Base-by-base conservation (phyloP, 2,797 vertebrate species). In the Macroramphosus scolopax region DNA sequence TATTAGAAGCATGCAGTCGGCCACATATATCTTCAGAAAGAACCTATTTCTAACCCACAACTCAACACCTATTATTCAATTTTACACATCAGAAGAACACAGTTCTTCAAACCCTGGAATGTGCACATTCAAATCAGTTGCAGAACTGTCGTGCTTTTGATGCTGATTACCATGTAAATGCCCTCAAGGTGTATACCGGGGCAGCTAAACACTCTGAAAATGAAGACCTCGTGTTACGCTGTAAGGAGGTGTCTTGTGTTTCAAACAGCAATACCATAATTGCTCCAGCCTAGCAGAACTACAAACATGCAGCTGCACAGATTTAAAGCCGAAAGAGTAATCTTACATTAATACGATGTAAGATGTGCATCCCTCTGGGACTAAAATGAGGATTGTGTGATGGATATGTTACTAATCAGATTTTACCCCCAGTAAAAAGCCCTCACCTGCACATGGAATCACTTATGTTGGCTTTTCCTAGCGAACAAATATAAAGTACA, bases 221-320 rank as follows among this genome's bases (percentile, higher is more conserved):
- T 78, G 15, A 38, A 74, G 84, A 84, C 73, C 75, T 74, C 40
- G 57, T 82, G 78, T 81, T 73, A 16, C 9, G 37, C 72, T 76
- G 49, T 20, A 51, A 66, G 63, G 52, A 45, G 13, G 25, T 40
- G 53, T 63, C 24, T 68, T 49, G 47, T 45, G 46, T 75, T 76
- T 80, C 62, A 75, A 76, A 72, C 57, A 35, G 46, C 62, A 29
- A 25, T 40, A 30, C 49, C 31, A 45, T 74, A 64, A 78, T 85
- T 78, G 64, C 41, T 34, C 1, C 40, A 62, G 50, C 69, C 33
- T 37, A 68, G 35, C 26, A 45, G 43, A 59, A 64, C 62, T 55
- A 61, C 45, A 59, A 60, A 42, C 44, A 51, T 53, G 54, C 59
- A 61, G 52, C 55, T 54, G 63, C 63, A 45, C 51, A 35, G 51